phyloP scores from a whole-genome alignment of 2,888 invertebrate species.

The Trichacis sp. region DNA sequence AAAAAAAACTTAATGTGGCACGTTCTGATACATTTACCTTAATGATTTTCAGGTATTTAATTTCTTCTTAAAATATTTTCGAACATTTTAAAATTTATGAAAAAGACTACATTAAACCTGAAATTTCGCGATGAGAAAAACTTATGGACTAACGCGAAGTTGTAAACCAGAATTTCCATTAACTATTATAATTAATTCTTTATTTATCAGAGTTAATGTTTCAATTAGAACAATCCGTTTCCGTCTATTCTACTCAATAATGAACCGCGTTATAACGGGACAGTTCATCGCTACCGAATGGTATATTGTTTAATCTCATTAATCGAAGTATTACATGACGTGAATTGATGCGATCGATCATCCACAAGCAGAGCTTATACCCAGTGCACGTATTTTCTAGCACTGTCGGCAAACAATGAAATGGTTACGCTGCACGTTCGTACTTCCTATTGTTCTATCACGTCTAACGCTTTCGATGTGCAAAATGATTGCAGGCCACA shows the following conservation, averaged over 20 bases:
- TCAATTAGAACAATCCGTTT: neutral
- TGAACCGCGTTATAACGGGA: neutral
- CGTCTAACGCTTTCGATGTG: conserved; percentile 50
- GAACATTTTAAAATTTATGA: too few relatives aligned
- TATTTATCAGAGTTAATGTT: too few relatives aligned
- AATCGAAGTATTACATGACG: conserved; percentile 34
- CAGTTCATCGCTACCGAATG: neutral
- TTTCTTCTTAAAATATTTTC: too few relatives aligned
- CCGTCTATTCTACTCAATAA: neutral
- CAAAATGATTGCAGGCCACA: conserved; percentile 54
- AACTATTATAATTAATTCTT: too few relatives aligned
- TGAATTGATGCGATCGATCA: conserved; percentile 36
- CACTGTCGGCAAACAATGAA: conserved; percentile 63
- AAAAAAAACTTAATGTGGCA: too few relatives aligned
- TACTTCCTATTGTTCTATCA: conserved; percentile 52
- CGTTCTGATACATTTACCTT: too few relatives aligned
- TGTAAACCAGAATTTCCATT: too few relatives aligned
- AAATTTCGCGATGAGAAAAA: too few relatives aligned
- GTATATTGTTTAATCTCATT: conserved; percentile 37
- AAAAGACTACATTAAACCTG: too few relatives aligned
- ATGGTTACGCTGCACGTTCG: conserved; percentile 61
- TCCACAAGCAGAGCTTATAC: conserved; percentile 19
- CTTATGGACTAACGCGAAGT: too few relatives aligned
- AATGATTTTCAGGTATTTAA: too few relatives aligned
- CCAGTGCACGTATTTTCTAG: conserved; percentile 49